A percentile compares a stretch with the other conserved stretches of the same genome.
Evolutionary conservation across 2,888 invertebrate genomes (phyloP).

Genomic region (Cremastobaeus sp.): DNA sequence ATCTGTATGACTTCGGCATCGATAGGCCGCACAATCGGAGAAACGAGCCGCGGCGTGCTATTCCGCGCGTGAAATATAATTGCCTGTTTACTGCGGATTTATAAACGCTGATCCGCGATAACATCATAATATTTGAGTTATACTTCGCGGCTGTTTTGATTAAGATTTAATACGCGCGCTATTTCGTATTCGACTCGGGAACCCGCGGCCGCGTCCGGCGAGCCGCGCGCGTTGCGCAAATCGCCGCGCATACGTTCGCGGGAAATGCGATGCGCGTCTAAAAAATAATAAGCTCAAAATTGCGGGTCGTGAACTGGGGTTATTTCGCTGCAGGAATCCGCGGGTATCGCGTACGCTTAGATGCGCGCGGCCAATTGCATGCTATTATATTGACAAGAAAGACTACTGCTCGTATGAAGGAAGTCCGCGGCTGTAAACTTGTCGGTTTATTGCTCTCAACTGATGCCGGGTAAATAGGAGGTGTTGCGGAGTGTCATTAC

Average conservation of each 20-base stretch:
- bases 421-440: conserved; percentile 55
- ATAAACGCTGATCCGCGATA: conserved; percentile 37
- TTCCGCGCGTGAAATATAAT: conserved; percentile 36
- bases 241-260: conserved; percentile 36
- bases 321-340: conserved; percentile 55
- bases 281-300: conserved; percentile 58
- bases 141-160: conserved; percentile 46
- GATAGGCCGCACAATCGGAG: background rate
- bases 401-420: conserved; percentile 54
- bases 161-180: conserved; percentile 46
- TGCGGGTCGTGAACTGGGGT: conserved; percentile 56
- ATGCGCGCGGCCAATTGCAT: conserved; percentile 42
- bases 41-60: conserved; percentile 7
- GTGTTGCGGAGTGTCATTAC: conserved; percentile 51
- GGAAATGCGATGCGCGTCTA: conserved; percentile 42
- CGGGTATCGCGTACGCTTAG: conserved; percentile 40
- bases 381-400: conserved; percentile 58
- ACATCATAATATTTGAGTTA: conserved; percentile 50
- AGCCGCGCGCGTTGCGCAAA: conserved; percentile 45
- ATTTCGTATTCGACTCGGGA: conserved; percentile 39
- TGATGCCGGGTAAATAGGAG: conserved; percentile 57
- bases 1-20: conserved; percentile 6
- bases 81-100: conserved; percentile 43
- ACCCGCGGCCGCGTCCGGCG: conserved; percentile 28
- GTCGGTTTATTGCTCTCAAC: conserved; percentile 56